Base-by-base conservation (phyloP, 2,113 vertebrate genomes). In the Ceratotherium simum region DNA sequence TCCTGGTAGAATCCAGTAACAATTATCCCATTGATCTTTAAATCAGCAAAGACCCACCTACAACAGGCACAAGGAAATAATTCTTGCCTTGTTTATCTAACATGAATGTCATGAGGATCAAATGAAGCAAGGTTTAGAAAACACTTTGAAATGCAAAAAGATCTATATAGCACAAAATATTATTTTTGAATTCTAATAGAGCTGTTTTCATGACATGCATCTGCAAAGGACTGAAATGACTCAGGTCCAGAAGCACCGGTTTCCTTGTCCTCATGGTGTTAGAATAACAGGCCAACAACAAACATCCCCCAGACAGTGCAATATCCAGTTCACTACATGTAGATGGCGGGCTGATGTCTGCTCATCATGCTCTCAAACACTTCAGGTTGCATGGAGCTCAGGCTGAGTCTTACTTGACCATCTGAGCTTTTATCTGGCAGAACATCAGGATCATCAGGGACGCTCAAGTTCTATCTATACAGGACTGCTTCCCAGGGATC, bases 271-370 rank as follows among this genome's bases (percentile, higher is more conserved):
- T 75, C 2, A 1, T 5, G 51, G 36, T 21, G 69, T 93, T 20
- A 93, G 67, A 42, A 51, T 13, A 39, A 82, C 31, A 21, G 36
- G 21, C 10, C 9, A 36, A 18, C 9, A 8, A 27, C 18, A 51
- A 58, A 58, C 11, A 1, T 33, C 25, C 33, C 79, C 33, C 0
- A 0, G 69, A 75, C 0, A 31, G 60, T 18, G 27, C 10, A 2
- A 27, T 33, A 31, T 33, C n/a, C 25, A 10, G 6, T 58, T 11
- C 8, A 39, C 62, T 3, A 6, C 23, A 8, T 10, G 27, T 1
- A 54, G 56, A 23, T 0, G 46, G 67, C 1, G 0, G 31, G 8
- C 6, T 9, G 33, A 14, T 2, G 1, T 1, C 42, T 36, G 46
- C 29, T n/a, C 20, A 48, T 4, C 21, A 14, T 5, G 8, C 17